phyloP scores from a whole-genome alignment of 2,113 vertebrate species.

The Neotragus moschatus region DNA sequence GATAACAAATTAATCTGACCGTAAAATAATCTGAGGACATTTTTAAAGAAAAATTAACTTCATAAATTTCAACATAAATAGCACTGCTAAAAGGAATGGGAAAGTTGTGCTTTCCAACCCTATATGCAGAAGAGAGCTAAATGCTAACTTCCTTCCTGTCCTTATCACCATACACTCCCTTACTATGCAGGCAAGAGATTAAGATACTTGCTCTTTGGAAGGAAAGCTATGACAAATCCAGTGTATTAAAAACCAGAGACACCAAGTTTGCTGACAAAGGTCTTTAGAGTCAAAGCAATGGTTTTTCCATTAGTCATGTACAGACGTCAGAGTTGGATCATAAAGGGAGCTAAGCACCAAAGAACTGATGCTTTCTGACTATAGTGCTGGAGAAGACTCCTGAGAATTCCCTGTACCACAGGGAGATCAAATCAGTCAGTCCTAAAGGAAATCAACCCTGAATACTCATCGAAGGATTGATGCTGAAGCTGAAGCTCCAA shows the following conservation, averaged over 20 bases:
- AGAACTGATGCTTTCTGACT: not conserved
- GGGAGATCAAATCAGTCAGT: not conserved
- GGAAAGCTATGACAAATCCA: not conserved
- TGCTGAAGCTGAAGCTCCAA: not conserved
- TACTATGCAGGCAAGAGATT: not conserved
- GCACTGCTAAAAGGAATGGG: not conserved
- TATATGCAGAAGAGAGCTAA: not conserved
- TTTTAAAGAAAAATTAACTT: not conserved
- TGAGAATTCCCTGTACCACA: not conserved
- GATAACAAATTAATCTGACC: not conserved
- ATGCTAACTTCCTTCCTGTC: not conserved
- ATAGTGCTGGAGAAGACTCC: not conserved
- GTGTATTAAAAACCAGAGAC: not conserved
- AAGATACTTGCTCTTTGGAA: not conserved
- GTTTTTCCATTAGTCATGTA: not conserved
- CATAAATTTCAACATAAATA: not conserved
- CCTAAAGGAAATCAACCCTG: not conserved
- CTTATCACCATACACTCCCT: not conserved
- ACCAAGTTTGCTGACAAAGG: not conserved
- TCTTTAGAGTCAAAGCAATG: not conserved
- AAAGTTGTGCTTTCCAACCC: not conserved
- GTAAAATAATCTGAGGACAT: not conserved
- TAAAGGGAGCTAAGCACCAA: not conserved
- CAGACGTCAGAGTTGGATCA: not conserved
- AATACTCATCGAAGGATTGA: not conserved